Evolutionary conservation across 1,140 invertebrate genomes (phyloP).

Genomic region (Drosophila neocordata): DNA sequence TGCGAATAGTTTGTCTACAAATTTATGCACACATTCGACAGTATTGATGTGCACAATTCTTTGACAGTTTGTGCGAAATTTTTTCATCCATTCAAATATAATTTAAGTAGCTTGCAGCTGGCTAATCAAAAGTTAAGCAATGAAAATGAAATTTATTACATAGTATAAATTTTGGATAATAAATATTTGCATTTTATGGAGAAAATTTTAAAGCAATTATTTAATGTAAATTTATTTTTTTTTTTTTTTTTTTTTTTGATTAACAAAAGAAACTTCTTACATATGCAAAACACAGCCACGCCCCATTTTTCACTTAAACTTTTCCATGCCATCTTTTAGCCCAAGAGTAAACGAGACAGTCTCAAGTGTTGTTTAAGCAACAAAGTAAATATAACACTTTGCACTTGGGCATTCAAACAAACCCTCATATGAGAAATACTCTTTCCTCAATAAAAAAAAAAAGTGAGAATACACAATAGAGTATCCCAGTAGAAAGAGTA

Average conservation of each 20-base stretch:
- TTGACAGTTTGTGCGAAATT: slow-evolving; percentile 7
- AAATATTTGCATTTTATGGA: slow-evolving; percentile 41
- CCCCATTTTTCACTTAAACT: neutral
- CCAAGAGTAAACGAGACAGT: slow-evolving; percentile 18
- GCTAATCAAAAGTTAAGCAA: slow-evolving; percentile 9
- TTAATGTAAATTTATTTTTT: slow-evolving; percentile 76
- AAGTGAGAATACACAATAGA: no score
- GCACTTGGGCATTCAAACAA: slow-evolving; percentile 28
- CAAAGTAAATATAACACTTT: slow-evolving; percentile 72
- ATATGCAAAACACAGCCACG: no score
- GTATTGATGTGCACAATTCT: neutral
- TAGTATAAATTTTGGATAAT: slow-evolving; percentile 17
- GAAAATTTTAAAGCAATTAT: slow-evolving; percentile 71
- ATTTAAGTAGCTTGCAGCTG: slow-evolving; percentile 30
- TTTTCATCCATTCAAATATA: slow-evolving; percentile 14
- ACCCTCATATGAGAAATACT: neutral
- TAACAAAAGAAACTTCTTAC: slow-evolving; percentile 36
- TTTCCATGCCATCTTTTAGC: neutral
- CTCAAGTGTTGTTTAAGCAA: slow-evolving; percentile 61
- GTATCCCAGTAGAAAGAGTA: no score
- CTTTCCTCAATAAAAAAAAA: neutral
- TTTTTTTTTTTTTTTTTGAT: slow-evolving; percentile 74
- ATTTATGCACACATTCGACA: slow-evolving; percentile 1
- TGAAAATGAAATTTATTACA: neutral
- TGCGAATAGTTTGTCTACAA: neutral